phyloP scores from a whole-genome alignment of 2,113 vertebrate species.

The Pollimyrus isidori region DNA sequence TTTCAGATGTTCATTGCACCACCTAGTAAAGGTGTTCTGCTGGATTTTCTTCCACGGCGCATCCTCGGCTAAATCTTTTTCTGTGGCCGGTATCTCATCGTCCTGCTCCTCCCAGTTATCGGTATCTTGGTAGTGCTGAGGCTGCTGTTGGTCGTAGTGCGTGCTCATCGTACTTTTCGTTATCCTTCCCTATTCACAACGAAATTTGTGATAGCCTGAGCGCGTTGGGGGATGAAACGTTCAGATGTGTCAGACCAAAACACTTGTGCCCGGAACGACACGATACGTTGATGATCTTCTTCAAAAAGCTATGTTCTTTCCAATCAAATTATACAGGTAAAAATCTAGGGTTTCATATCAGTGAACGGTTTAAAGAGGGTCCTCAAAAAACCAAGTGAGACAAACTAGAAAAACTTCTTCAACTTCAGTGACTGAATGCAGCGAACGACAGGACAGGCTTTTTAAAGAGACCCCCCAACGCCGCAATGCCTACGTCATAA shows the following conservation, averaged over 20 bases:
- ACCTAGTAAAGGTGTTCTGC: slow-evolving; percentile 94
- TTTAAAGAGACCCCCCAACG: slow-evolving; percentile 51
- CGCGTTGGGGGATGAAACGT: neutral
- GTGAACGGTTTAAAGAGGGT: slow-evolving; percentile 33
- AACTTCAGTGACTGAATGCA: slow-evolving; percentile 37
- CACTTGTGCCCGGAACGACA: neutral
- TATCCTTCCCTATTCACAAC: slow-evolving; percentile 18
- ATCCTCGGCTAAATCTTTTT: slow-evolving; percentile 92
- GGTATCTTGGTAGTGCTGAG: slow-evolving; percentile 54
- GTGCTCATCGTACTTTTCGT: slow-evolving; percentile 60
- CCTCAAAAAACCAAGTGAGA: slow-evolving; percentile 14
- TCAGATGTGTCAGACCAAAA: neutral
- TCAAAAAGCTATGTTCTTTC: slow-evolving; percentile 41
- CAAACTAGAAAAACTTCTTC: slow-evolving; percentile 27
- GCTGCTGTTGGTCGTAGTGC: slow-evolving; percentile 54
- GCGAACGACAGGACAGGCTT: slow-evolving; percentile 34
- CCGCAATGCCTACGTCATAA: slow-evolving; percentile 59
- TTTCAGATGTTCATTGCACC: slow-evolving; percentile 90
- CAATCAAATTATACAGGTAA: slow-evolving; percentile 36
- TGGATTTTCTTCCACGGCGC: slow-evolving; percentile 98
- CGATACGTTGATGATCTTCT: neutral
- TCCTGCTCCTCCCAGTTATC: slow-evolving; percentile 62
- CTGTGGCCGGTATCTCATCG: slow-evolving; percentile 84
- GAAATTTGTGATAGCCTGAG: neutral
- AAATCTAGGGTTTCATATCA: slow-evolving; percentile 7